phyloP scores from a whole-genome alignment of 2,113 vertebrate genomes.

The Nerophis ophidion region DNA sequence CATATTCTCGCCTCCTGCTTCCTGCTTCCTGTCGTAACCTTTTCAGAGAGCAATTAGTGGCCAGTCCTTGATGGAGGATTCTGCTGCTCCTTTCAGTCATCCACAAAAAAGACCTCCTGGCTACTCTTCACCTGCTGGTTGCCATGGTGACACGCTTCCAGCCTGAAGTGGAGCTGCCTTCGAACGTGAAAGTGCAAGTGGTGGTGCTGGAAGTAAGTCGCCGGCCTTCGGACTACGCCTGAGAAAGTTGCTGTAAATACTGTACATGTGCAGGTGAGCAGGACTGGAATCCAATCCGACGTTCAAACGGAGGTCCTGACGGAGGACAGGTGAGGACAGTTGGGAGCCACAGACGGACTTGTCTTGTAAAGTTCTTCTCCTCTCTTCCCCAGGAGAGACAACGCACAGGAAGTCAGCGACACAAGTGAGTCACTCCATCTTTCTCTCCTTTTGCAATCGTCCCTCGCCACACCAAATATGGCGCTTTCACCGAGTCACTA shows the following conservation, averaged over 20 bases:
- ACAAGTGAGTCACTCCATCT: conserved; percentile 41
- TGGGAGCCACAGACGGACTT: not conserved
- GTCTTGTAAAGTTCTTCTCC: not conserved
- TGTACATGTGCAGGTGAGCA: conserved; percentile 68
- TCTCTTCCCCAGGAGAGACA: conserved; percentile 5
- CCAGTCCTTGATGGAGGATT: no score
- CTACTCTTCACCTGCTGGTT: conserved; percentile 87
- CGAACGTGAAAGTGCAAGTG: conserved; percentile 80
- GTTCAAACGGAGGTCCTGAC: conserved; percentile 76
- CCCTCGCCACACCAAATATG: not conserved
- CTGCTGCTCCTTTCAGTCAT: conserved; percentile 65
- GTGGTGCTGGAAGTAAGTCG: conserved; percentile 76
- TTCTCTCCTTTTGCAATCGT: no score
- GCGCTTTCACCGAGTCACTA: no score
- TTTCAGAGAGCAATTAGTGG: no score
- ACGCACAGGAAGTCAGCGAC: conserved; percentile 24
- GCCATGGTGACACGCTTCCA: conserved; percentile 81
- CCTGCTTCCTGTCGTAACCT: no score
- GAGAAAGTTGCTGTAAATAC: not conserved
- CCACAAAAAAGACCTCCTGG: conserved; percentile 82
- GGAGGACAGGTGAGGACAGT: conserved; percentile 64
- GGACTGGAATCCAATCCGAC: conserved; percentile 74
- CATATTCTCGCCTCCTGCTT: no score
- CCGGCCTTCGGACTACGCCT: not conserved
- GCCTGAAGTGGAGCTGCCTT: conserved; percentile 75